Base-by-base conservation (phyloP, 64 coral and sea anemone genomes). In the Montipora efflorescens region DNA sequence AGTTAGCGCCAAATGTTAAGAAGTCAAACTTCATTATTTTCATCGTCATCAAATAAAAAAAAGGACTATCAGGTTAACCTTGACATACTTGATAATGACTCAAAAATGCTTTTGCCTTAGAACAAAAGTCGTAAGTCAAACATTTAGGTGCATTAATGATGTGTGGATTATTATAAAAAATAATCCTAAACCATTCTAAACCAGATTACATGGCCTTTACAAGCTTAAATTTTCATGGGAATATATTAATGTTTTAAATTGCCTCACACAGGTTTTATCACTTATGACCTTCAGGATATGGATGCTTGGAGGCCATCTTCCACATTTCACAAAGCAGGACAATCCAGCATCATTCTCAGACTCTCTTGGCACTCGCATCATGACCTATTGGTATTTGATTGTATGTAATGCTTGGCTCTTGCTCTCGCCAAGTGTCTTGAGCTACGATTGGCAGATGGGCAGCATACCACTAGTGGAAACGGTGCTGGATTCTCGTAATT, bases 391-490 rank as follows among this genome's bases (percentile, higher is more conserved):
- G 47, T 93, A 95, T 69, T 75, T 98, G 25, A 87, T 92, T 95
- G 84, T 76, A 28, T 98, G 95, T 47, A 98, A 98, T 49, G 71
- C 80, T 11, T 98, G 96, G 96, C 80, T 98, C 61, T 81, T 98
- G 19, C 80, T 98, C 3, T 93, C 94, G n/a, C 96, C 96, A 43
- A 90, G 61, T 74, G 82, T 89, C 49, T 81, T 98, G 53, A 90
- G 96, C 78, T 98, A 98, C 87, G 96, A 98, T 69, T 98, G 96
- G 96, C 96, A 98, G 59, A 90, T 95, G 15, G 96, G 93, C 16
- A 98, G 96, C 67, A 95, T 98, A 67, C 94, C 90, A 72, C 77
- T 98, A 20, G 87, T 98, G 47, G 96, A 98, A 59, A 78, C 87
- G 5, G 8, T 93, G 28, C 16, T 81, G 64, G 96, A 98, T 62